A percentile compares a stretch with the other conserved stretches of the same genome.
These are phyloP conservation scores for Tachypleus tridentatus DNA, from an alignment of 1,140 invertebrate species.

Conservation along the genomic window DNA sequence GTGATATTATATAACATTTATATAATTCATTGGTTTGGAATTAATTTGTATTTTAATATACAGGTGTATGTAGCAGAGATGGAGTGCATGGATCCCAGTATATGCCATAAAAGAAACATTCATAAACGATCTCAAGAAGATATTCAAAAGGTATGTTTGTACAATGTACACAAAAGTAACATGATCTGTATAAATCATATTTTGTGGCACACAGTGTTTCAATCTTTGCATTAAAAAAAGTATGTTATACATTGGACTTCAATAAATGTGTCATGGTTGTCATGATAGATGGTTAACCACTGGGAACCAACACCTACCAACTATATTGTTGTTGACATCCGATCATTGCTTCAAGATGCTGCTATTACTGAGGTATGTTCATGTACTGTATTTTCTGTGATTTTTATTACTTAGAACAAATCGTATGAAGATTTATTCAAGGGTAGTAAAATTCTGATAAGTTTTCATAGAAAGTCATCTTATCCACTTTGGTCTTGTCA, in stretches of 20 bases:
- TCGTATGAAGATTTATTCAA: too few species aligned
- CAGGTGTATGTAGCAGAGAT: conserved; percentile 80
- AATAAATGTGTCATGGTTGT: background rate
- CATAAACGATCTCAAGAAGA: conserved; percentile 67
- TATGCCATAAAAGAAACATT: conserved; percentile 68
- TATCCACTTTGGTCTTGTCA: too few species aligned
- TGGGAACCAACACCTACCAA: conserved; percentile 65
- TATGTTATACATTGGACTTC: conserved; percentile 1
- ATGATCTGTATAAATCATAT: too few species aligned
- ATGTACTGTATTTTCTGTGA: background rate
- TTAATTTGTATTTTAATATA: conserved; percentile 16
- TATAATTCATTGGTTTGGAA: conserved; percentile 10
- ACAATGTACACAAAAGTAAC: too few species aligned
- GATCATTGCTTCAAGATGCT: conserved; percentile 65
- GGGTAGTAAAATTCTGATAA: too few species aligned
- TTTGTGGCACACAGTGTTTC: background rate
- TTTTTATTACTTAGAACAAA: too few species aligned
- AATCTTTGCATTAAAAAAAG: background rate
- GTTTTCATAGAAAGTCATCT: too few species aligned
- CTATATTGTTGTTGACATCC: conserved; percentile 54
- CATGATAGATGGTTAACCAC: conserved; percentile 45
- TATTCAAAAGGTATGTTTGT: conserved; percentile 45
- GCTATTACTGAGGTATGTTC: conserved; percentile 48
- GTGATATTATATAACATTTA: conserved; percentile 5
- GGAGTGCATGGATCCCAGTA: conserved; percentile 55